Evolutionary conservation across 2,888 invertebrate genomes (phyloP).

Genomic region (Troides oblongomaculatus): DNA sequence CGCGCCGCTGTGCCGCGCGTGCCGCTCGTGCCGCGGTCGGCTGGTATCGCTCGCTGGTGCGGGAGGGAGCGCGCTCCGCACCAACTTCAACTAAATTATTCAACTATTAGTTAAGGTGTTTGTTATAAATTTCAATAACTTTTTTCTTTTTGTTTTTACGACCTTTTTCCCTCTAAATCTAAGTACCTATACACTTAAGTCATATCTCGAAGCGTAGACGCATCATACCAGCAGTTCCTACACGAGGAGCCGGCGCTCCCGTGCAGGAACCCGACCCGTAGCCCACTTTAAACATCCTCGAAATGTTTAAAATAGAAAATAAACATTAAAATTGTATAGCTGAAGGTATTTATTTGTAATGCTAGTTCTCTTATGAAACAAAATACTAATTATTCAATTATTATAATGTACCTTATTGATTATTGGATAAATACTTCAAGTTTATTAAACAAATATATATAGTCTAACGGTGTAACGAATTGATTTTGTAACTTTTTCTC

Average conservation of each 20-base stretch:
- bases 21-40: too few relatives aligned
- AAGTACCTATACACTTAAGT: constrained; percentile 75
- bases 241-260: constrained; percentile 63
- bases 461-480: constrained; percentile 77
- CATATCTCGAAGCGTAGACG: constrained; percentile 78
- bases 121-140: constrained; percentile 80
- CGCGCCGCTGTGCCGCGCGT: constrained; percentile 64
- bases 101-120: constrained; percentile 78
- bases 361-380: constrained; percentile 80
- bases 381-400: constrained; percentile 80
- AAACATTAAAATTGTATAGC: constrained; percentile 78
- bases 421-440: constrained; percentile 79
- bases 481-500: constrained; percentile 75
- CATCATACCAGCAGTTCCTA: constrained; percentile 64
- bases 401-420: constrained; percentile 79
- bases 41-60: constrained; percentile 67
- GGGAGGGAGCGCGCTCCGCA: constrained; percentile 49
- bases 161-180: constrained; percentile 73
- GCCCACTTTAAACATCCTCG: constrained; percentile 77
- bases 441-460: constrained; percentile 73
- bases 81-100: constrained; percentile 73
- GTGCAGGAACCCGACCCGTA: constrained; percentile 66
- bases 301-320: constrained; percentile 75
- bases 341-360: constrained; percentile 80
- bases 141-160: constrained; percentile 72